These are phyloP conservation scores for Pollimyrus isidori DNA, from an alignment of 2,113 vertebrate genomes.

Conservation along the genomic window DNA sequence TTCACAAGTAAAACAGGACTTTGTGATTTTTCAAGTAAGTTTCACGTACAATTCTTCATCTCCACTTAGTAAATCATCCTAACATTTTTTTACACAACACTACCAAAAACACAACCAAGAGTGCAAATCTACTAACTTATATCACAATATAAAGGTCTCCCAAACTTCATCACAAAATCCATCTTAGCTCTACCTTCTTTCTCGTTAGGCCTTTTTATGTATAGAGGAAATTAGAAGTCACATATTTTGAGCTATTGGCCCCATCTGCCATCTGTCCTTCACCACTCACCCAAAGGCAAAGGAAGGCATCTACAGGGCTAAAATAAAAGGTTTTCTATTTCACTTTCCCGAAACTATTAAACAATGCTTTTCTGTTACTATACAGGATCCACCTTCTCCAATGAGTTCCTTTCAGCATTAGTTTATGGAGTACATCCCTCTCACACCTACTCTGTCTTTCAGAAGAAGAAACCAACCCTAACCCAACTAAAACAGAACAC, in stretches of 20 bases:
- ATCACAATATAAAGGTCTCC: conserved; percentile 28
- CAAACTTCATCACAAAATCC: conserved; percentile 34
- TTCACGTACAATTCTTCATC: conserved; percentile 41
- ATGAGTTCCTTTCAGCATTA: not conserved
- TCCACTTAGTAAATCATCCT: conserved; percentile 54
- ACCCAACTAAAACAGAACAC: conserved; percentile 37
- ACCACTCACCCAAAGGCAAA: not conserved
- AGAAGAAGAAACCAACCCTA: not conserved
- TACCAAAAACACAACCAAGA: conserved; percentile 46
- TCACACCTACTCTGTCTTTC: not conserved
- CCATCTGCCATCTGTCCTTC: not conserved
- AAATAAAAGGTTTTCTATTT: not conserved
- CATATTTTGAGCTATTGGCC: conserved; percentile 20
- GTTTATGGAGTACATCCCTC: not conserved
- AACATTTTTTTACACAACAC: conserved; percentile 57
- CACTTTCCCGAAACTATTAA: not conserved
- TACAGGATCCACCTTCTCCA: not conserved
- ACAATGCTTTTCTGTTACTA: not conserved
- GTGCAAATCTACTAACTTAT: conserved; percentile 54
- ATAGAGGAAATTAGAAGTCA: conserved; percentile 24
- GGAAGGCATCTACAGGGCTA: not conserved
- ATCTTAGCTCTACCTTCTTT: conserved; percentile 24
- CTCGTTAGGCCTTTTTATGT: conserved; percentile 25
- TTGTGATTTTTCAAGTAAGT: conserved; percentile 53
- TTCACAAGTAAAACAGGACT: conserved; percentile 51